Evolutionary conservation across 2,113 vertebrate genomes (phyloP).

Genomic region (Grammomys surdaster): DNA sequence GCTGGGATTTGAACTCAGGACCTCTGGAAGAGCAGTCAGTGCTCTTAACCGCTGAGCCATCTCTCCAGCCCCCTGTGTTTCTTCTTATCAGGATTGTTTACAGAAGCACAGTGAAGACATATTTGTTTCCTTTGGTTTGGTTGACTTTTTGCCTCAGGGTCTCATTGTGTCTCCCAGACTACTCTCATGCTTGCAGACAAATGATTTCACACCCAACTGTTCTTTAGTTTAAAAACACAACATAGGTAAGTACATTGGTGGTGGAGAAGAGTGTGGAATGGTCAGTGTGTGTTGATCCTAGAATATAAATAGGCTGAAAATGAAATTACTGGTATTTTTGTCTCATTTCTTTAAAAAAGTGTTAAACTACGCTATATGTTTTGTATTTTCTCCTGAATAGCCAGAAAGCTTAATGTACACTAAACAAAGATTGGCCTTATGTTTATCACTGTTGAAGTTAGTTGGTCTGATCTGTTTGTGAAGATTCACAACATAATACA

Average conservation of each 20-base stretch:
- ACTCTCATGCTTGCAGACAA: not conserved
- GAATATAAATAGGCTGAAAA: conserved; percentile 4
- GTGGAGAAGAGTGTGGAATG: not conserved
- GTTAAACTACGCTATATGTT: not conserved
- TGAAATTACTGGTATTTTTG: not conserved
- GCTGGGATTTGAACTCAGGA: no score
- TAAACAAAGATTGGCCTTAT: not conserved
- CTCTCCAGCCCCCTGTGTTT: not conserved
- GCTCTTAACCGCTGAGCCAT: no score
- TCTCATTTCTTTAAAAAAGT: not conserved
- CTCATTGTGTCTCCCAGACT: not conserved
- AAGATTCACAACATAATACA: conserved; percentile 18
- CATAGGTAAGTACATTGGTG: not conserved
- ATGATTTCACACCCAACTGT: not conserved
- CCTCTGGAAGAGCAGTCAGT: no score
- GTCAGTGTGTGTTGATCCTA: not conserved
- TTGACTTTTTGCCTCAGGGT: not conserved
- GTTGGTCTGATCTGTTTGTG: not conserved
- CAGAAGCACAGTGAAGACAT: not conserved
- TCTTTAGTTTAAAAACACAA: conserved; percentile 33
- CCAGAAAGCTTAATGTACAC: not conserved
- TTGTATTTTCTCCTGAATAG: not conserved
- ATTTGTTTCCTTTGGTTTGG: not conserved
- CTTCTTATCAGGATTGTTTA: not conserved
- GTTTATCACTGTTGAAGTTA: not conserved